A percentile compares a stretch with the other conserved stretches of the same genome.
Conservation (phyloP, 2,888 invertebrate genomes). For the Temnothorax ravouxi region DNA sequence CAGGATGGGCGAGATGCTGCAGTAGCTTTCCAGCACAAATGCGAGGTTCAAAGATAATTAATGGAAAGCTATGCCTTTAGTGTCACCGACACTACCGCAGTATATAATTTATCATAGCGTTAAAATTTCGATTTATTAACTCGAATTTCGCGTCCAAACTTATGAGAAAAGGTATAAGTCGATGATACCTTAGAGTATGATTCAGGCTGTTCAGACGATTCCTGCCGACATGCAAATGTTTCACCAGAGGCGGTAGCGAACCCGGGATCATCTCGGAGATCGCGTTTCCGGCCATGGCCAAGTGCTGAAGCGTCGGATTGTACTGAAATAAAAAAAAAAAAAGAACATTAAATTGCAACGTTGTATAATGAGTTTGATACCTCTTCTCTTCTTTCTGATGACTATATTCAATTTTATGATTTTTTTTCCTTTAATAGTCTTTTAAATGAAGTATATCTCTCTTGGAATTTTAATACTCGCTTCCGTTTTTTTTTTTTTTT, state of each 20-base stretch:
- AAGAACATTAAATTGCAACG: background rate
- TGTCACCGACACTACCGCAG: background rate
- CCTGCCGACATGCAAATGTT: constrained; percentile 91
- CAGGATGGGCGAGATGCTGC: constrained; percentile 70
- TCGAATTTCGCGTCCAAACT: background rate
- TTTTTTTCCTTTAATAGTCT: background rate
- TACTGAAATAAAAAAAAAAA: constrained; percentile 85
- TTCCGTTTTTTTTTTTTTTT: background rate
- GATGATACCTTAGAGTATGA: constrained; percentile 90
- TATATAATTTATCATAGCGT: background rate
- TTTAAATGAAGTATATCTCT: background rate
- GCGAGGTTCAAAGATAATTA: constrained; percentile 1
- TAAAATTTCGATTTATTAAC: background rate
- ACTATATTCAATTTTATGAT: background rate
- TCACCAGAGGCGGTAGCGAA: constrained; percentile 90
- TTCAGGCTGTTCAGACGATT: constrained; percentile 92
- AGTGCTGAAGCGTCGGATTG: constrained; percentile 89
- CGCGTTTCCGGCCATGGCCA: constrained; percentile 92
- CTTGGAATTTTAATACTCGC: background rate
- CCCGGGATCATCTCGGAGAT: constrained; percentile 91
- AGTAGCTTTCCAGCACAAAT: background rate
- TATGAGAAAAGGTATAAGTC: background rate
- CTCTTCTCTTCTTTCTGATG: background rate
- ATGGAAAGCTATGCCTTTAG: background rate
- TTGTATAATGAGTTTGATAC: background rate